phyloP scores from a whole-genome alignment of 1,140 invertebrate genomes.

The Drosophila saltans region DNA sequence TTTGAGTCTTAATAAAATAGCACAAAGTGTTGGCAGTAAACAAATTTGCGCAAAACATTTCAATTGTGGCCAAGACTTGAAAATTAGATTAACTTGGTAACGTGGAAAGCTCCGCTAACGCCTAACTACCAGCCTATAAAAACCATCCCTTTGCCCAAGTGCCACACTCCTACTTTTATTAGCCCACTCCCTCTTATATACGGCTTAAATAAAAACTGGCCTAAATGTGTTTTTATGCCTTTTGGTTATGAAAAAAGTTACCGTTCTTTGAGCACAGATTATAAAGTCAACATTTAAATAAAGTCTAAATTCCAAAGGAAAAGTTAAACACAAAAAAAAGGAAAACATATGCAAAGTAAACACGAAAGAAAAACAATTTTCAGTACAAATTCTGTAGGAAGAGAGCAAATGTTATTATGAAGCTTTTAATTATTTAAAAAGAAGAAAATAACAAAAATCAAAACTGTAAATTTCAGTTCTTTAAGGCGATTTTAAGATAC shows the following conservation, averaged over 20 bases:
- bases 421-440: conserved; percentile 12
- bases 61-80: not conserved
- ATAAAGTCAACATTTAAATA: conserved; percentile 3
- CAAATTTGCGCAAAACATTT: conserved; percentile 4
- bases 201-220: no score
- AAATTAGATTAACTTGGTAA: conserved; percentile 9
- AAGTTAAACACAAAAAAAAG: not conserved
- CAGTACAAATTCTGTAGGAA: not conserved
- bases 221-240: not conserved
- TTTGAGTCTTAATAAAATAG: conserved; percentile 1
- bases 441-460: not conserved
- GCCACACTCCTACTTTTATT: no score
- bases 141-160: not conserved
- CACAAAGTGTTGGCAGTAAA: conserved; percentile 11
- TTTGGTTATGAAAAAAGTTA: not conserved
- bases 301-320: conserved; percentile 1
- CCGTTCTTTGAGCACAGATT: conserved; percentile 1
- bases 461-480: not conserved
- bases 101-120: not conserved
- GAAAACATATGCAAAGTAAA: conserved; percentile 1
- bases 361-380: not conserved
- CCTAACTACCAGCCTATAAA: conserved; percentile 2
- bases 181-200: no score
- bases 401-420: not conserved
- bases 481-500: not conserved